Evolutionary conservation across 2,113 vertebrate species (phyloP).

Genomic region (Myrmecophaga tridactyla): DNA sequence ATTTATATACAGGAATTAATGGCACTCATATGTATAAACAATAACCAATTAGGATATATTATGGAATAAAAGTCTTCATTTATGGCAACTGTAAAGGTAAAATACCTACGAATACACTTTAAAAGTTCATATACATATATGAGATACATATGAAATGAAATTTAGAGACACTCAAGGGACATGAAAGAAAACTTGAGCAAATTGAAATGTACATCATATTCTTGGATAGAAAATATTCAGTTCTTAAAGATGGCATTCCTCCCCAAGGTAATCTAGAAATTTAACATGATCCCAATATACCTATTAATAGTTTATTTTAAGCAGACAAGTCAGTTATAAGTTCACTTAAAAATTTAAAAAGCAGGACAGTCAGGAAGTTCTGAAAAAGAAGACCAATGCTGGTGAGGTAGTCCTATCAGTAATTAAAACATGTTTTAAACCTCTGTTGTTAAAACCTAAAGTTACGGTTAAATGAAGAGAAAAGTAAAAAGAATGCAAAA

Average conservation of each 20-base stretch:
- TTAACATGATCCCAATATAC: not conserved
- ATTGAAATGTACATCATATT: not conserved
- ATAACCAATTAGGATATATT: not conserved
- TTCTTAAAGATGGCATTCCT: not conserved
- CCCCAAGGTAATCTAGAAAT: not conserved
- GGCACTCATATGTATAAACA: not conserved
- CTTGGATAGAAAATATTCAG: not conserved
- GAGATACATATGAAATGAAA: not conserved
- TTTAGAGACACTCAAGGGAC: not conserved
- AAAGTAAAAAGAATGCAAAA: not conserved
- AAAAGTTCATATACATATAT: not conserved
- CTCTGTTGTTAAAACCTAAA: not conserved
- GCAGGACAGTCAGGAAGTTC: not conserved
- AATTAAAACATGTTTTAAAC: not conserved
- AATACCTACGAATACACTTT: not conserved
- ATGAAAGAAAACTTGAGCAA: not conserved
- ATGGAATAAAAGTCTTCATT: not conserved
- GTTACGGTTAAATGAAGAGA: not conserved
- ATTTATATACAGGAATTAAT: not conserved
- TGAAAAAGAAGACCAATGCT: not conserved
- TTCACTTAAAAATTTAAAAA: not conserved
- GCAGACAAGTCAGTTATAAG: not conserved
- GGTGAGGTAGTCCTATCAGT: not conserved
- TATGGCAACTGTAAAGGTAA: not conserved
- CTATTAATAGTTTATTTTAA: not conserved